Evolutionary conservation across 1,140 invertebrate species (phyloP).

Genomic region (Ptiloglossa arizonensis): DNA sequence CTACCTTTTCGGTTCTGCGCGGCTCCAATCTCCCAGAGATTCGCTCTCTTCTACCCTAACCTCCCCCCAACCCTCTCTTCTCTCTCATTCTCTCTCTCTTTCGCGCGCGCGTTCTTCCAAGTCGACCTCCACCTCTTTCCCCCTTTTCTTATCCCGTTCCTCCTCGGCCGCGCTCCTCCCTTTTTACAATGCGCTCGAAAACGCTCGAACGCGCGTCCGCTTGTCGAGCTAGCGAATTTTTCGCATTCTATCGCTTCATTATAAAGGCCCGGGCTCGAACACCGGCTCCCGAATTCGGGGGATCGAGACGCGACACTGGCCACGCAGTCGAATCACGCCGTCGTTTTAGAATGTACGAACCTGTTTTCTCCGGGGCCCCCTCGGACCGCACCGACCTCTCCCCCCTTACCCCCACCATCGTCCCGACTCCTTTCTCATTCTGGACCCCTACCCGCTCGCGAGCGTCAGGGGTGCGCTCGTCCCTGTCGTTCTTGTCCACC

Average conservation of each 20-base stretch:
- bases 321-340: constrained; percentile 68
- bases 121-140: not conserved
- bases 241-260: constrained; percentile 80
- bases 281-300: constrained; percentile 60
- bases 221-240: constrained; percentile 74
- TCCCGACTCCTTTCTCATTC: too few relatives aligned
- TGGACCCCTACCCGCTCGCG: too few relatives aligned
- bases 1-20: constrained; percentile 39
- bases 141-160: constrained; percentile 11
- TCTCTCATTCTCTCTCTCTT: constrained; percentile 24
- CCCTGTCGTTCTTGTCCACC: not conserved
- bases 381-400: constrained; percentile 1
- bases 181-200: constrained; percentile 69
- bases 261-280: constrained; percentile 58
- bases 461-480: not conserved
- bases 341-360: constrained; percentile 67
- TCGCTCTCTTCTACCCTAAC: not conserved
- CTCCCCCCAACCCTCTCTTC: not conserved
- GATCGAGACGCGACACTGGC: constrained; percentile 52
- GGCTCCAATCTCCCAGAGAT: constrained; percentile 15
- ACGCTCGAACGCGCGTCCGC: constrained; percentile 65
- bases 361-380: constrained; percentile 45
- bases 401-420: not conserved
- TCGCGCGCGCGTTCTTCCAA: too few relatives aligned
- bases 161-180: constrained; percentile 19